Conservation (phyloP, 23 tunicate species). For the Halocynthia roretzi region DNA sequence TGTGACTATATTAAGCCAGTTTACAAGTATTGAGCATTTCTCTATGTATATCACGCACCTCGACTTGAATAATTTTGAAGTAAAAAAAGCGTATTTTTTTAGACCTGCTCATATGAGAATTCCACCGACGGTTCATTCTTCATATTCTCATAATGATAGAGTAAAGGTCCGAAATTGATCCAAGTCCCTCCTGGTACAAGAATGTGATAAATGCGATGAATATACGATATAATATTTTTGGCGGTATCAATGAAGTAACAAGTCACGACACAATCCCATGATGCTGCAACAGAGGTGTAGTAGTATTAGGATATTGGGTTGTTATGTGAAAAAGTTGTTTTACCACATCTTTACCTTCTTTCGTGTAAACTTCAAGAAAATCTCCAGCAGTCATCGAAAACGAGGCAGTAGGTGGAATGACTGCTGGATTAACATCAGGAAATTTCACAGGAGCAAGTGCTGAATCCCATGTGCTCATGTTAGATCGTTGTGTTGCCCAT, state of each 20-base stretch:
- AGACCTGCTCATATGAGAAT: slow-evolving; percentile 73
- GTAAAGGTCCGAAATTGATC: slow-evolving; percentile 89
- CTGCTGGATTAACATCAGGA: slow-evolving; percentile 83
- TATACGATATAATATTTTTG: slow-evolving; percentile 64
- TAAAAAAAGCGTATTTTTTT: too few species aligned
- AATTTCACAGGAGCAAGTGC: slow-evolving; percentile 62
- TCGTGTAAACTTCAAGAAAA: slow-evolving; percentile 62
- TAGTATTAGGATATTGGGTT: neutral
- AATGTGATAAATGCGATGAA: slow-evolving; percentile 62
- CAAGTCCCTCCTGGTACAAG: slow-evolving; percentile 89
- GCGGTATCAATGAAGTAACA: slow-evolving; percentile 96
- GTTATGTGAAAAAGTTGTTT: neutral
- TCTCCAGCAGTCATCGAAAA: slow-evolving; percentile 94
- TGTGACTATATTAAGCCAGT: too few species aligned
- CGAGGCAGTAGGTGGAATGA: slow-evolving; percentile 19
- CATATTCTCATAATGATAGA: slow-evolving; percentile 84
- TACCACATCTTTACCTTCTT: slow-evolving; percentile 19
- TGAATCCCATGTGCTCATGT: slow-evolving; percentile 59
- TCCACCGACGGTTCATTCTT: slow-evolving; percentile 70
- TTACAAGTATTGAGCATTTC: too few species aligned
- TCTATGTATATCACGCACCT: too few species aligned
- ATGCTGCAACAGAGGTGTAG: slow-evolving; percentile 6
- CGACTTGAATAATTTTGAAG: too few species aligned
- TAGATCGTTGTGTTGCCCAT: slow-evolving; percentile 73
- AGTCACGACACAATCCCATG: slow-evolving; percentile 82